phyloP scores from a whole-genome alignment of 2,888 invertebrate species.

The Limnephilus marmoratus region DNA sequence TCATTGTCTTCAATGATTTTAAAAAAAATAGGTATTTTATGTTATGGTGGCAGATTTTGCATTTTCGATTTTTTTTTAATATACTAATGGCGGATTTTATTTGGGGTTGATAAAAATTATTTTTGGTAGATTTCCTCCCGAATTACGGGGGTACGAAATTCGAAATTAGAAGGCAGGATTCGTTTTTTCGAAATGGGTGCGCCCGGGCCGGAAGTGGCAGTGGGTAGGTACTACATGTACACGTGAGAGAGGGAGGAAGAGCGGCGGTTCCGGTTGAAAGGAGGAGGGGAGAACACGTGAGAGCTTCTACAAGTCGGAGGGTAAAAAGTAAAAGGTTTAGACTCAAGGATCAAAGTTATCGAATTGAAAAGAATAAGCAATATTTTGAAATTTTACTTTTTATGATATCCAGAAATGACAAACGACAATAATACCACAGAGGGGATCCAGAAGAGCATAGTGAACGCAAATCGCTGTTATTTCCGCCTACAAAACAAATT shows the following conservation, averaged over 20 bases:
- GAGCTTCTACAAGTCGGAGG: not conserved
- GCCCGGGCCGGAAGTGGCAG: conserved; percentile 34
- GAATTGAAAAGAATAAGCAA: not conserved
- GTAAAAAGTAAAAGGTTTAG: not conserved
- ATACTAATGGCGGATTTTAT: not conserved
- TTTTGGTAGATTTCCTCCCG: not conserved
- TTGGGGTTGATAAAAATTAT: not conserved
- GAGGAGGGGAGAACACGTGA: conserved; percentile 34
- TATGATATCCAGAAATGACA: too few relatives aligned
- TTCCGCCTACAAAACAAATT: too few relatives aligned
- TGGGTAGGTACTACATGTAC: not conserved
- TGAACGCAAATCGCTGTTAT: too few relatives aligned
- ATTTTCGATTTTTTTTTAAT: too few relatives aligned
- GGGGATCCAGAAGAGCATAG: too few relatives aligned
- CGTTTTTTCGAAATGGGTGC: conserved; percentile 38
- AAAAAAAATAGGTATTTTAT: too few relatives aligned
- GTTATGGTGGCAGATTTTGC: too few relatives aligned
- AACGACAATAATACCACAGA: too few relatives aligned
- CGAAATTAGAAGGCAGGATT: not conserved
- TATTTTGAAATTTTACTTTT: not conserved
- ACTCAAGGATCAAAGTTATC: not conserved
- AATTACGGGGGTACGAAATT: not conserved
- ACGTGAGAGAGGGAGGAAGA: conserved; percentile 40
- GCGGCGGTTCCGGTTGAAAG: conserved; percentile 41
- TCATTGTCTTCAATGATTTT: too few relatives aligned